Percentiles rank a stretch among this genome's conserved stretches.
Conservation (phyloP, 2,113 vertebrate species). For the Pangasianodon hypophthalmus region DNA sequence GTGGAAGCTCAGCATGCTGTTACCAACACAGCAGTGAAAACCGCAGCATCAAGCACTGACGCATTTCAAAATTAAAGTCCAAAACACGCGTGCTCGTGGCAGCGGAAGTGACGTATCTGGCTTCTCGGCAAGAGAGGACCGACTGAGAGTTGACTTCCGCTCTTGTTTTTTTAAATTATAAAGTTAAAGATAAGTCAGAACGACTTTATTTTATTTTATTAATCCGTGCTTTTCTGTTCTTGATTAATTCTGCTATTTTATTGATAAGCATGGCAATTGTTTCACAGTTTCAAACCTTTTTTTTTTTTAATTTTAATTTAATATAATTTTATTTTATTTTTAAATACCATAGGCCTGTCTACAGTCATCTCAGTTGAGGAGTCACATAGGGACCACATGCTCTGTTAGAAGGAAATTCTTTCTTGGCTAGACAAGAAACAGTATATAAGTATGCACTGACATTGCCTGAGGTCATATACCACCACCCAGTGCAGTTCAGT, state of each 20-base stretch:
- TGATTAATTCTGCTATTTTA: not conserved
- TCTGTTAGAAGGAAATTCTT: not conserved
- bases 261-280: not conserved
- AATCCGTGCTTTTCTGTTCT: too few species aligned
- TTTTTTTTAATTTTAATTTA: not conserved
- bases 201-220: not conserved
- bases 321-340: not conserved
- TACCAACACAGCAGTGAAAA: conserved; percentile 16
- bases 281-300: not conserved
- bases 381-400: not conserved
- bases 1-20: conserved; percentile 46
- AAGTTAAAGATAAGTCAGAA: not conserved
- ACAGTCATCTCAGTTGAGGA: not conserved
- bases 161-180: not conserved
- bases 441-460: not conserved
- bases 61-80: conserved; percentile 16
- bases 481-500: not conserved
- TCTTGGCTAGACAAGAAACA: not conserved
- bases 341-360: not conserved
- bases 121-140: not conserved
- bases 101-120: conserved; percentile 4
- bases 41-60: conserved; percentile 48
- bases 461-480: not conserved
- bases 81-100: not conserved
- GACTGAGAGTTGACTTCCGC: not conserved